Evolutionary conservation across 2,797 vertebrate species (phyloP), one percentile per base, ranked within the genome.

Genomic region (Bradypus variegatus): DNA sequence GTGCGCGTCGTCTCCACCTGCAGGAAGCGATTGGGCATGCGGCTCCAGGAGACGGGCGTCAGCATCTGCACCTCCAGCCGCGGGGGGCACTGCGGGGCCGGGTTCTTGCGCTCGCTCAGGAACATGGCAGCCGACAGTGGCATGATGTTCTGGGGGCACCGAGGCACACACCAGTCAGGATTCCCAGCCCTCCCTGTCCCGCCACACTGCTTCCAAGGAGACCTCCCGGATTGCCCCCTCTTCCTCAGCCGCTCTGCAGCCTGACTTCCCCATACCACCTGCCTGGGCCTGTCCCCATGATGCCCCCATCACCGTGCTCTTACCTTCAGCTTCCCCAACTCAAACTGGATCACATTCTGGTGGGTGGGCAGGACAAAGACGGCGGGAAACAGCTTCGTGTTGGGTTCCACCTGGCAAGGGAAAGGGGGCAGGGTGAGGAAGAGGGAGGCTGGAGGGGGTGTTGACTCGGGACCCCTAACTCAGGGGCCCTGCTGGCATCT

Each of bases 91-190:
- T 99, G 99, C 0, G 99, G 99, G 6, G 98, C 98, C 0, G 98
- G 96, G 96, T 99, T 99, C 72, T 96, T 98, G n/a, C 97, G 96
- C 95, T 99, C 99, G 1, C 99, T 99, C 95, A 97, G 97, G 96
- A 99, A 99, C 98, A 99, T 99, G 93, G 99, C 99, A 0, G 99
- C 98, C 0, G 99, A 99, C 97, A 99, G 98, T 3, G 99, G 99
- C 99, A 99, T 99, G 97, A 99, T 99, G 96, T 99, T 99, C 99
- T 99, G 94, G 36, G 33, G 73, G 9, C 31, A 0, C 6, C 36
- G 79, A 94, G n/a, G 38, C 6, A 23, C 0, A 29, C 27, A 1
- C 6, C 1, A 23, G 81, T 94, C 86, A 88, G 77, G 29, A 78
- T 53, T 33, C 89, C 36, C 70, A 25, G 69, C 1, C 85, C 60